Conservation (phyloP, 2,888 invertebrate genomes). For the Branchellion lobata region DNA sequence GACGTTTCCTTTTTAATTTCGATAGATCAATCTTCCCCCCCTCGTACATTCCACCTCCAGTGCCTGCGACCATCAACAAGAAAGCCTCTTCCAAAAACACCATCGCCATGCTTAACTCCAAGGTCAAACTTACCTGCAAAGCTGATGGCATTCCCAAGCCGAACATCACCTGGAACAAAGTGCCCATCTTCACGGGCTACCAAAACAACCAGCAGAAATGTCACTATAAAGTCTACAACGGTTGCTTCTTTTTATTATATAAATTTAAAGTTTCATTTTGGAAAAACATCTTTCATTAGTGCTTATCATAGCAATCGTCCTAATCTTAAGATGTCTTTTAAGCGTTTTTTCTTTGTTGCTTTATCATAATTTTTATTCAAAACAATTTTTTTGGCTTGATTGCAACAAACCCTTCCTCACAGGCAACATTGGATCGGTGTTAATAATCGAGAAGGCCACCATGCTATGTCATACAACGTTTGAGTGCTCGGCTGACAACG, state of each 20-base stretch:
- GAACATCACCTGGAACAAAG: slow-evolving; percentile 6
- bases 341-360: too few relatives aligned
- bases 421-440: slow-evolving; percentile 74
- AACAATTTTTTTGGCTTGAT: too few relatives aligned
- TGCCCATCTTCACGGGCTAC: not conserved
- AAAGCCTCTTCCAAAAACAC: not conserved
- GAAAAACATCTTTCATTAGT: too few relatives aligned
- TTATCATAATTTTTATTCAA: too few relatives aligned
- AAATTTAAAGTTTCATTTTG: too few relatives aligned
- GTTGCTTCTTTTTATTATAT: not conserved
- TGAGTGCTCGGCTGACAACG: slow-evolving; percentile 86
- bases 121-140: slow-evolving; percentile 12
- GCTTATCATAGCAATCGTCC: too few relatives aligned
- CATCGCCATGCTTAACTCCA: not conserved
- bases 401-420: too few relatives aligned
- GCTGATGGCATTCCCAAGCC: slow-evolving; percentile 7
- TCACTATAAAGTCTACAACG: slow-evolving; percentile 15
- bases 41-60: too few relatives aligned
- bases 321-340: too few relatives aligned
- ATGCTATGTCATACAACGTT: slow-evolving; percentile 87
- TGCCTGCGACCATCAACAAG: not conserved
- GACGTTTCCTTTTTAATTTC: too few relatives aligned
- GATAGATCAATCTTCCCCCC: too few relatives aligned
- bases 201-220: not conserved
- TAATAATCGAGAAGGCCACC: slow-evolving; percentile 77